Evolutionary conservation across 2,888 invertebrate genomes (phyloP).

Genomic region (Arrhopalites spinosus): DNA sequence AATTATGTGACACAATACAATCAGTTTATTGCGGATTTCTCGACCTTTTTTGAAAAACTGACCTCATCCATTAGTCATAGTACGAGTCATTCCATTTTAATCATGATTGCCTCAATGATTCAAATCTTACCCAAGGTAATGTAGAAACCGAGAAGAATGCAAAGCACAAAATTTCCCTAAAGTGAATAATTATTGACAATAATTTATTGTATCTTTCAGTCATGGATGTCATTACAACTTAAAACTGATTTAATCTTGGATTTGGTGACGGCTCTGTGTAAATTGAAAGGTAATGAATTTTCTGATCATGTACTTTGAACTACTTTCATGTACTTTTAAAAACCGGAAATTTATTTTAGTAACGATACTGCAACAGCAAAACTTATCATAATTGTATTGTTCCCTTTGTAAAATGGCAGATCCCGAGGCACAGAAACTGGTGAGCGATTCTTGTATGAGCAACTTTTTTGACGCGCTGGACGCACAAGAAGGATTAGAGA

Average conservation of each 20-base stretch:
- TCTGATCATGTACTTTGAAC: no score
- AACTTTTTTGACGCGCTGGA: slow-evolving; percentile 29
- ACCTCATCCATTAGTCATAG: background rate
- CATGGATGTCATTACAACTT: slow-evolving; percentile 10
- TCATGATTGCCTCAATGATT: slow-evolving; percentile 18
- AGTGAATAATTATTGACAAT: background rate
- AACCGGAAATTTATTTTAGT: no score
- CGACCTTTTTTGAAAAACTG: slow-evolving; percentile 29
- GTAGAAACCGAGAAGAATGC: background rate
- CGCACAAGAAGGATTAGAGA: slow-evolving; percentile 6
- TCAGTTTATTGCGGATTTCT: slow-evolving; percentile 27
- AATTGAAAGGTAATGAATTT: no score
- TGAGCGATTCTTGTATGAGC: slow-evolving; percentile 28
- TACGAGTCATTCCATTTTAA: slow-evolving; percentile 17
- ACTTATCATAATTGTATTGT: no score
- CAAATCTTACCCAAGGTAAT: slow-evolving; percentile 23
- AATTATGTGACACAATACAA: slow-evolving; percentile 23
- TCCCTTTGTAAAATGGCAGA: slow-evolving; percentile 3
- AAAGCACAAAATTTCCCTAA: background rate
- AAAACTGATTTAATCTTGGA: slow-evolving; percentile 5
- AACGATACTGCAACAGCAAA: no score
- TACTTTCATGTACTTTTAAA: slow-evolving; percentile 17
- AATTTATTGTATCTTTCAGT: slow-evolving; percentile 17
- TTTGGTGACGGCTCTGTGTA: slow-evolving; percentile 13
- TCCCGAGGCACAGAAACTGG: slow-evolving; percentile 21